A percentile compares a stretch with the other conserved stretches of the same genome.
Conservation (phyloP, 2,113 vertebrate genomes). For the Motacilla alba region DNA sequence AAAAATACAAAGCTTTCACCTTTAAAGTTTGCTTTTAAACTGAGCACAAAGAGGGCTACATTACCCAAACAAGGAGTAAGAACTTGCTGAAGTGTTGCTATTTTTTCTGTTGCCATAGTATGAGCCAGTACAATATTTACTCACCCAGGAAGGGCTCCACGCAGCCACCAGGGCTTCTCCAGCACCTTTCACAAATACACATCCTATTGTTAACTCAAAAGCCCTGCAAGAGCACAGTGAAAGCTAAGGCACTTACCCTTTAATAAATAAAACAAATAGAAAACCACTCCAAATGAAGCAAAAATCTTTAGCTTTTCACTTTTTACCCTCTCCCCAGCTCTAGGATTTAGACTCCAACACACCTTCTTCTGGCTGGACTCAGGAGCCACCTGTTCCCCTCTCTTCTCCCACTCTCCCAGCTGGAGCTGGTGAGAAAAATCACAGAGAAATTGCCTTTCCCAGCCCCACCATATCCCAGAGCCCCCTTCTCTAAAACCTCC, state of each 20-base stretch:
- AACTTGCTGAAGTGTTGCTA: not conserved
- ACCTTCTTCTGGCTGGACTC: not conserved
- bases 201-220: not conserved
- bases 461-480: not conserved
- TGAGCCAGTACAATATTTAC: not conserved
- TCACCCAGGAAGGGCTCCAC: not conserved
- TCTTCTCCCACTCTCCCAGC: not conserved
- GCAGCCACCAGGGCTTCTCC: not conserved
- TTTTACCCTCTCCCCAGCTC: not conserved
- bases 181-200: not conserved
- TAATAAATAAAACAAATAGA: not conserved
- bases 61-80: not conserved
- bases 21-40: not conserved
- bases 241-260: not conserved
- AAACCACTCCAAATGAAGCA: fast-evolving
- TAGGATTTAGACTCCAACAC: too few species aligned
- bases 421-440: not conserved
- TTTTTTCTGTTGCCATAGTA: not conserved
- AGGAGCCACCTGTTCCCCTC: not conserved
- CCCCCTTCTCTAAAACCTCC: not conserved
- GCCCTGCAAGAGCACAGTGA: not conserved
- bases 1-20: not conserved
- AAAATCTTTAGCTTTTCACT: not conserved
- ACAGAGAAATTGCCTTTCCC: not conserved
- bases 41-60: not conserved